These are phyloP conservation scores for Idaea dimidiata DNA, from an alignment of 2,888 invertebrate genomes.

Conservation along the genomic window DNA sequence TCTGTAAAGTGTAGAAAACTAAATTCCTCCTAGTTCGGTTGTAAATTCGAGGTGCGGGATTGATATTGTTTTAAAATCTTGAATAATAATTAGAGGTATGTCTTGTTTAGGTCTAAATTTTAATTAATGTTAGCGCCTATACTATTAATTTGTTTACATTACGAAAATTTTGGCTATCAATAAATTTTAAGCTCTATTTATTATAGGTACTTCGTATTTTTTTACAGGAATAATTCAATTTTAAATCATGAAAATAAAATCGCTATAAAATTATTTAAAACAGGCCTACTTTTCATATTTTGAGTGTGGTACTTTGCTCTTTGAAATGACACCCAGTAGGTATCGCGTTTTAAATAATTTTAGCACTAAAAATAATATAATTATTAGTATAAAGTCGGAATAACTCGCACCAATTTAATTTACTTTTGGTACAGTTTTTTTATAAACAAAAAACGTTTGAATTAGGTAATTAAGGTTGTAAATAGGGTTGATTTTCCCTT, in stretches of 20 bases:
- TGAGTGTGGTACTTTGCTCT: no score
- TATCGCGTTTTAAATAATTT: not conserved
- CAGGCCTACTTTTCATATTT: no score
- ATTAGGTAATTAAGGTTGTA: constrained; percentile 20
- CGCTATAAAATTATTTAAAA: no score
- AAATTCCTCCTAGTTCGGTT: not conserved
- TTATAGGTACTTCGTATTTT: not conserved
- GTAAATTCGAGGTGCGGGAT: not conserved
- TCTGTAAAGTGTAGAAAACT: not conserved
- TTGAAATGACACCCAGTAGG: not conserved
- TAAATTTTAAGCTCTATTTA: not conserved
- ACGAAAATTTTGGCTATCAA: not conserved
- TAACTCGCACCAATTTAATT: not conserved
- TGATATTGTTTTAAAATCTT: not conserved
- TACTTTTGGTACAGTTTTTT: not conserved
- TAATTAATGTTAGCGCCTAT: not conserved
- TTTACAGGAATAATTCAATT: not conserved
- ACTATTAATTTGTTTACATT: not conserved
- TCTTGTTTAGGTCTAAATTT: not conserved
- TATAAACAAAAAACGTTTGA: not conserved
- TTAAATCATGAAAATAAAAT: not conserved
- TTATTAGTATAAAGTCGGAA: not conserved
- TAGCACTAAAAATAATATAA: no score
- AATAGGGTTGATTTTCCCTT: constrained; percentile 23
- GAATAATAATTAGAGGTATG: not conserved